Percentiles rank a stretch among this genome's conserved stretches.
phyloP scores from a whole-genome alignment of 2,113 vertebrate genomes.

The Morone chrysops region DNA sequence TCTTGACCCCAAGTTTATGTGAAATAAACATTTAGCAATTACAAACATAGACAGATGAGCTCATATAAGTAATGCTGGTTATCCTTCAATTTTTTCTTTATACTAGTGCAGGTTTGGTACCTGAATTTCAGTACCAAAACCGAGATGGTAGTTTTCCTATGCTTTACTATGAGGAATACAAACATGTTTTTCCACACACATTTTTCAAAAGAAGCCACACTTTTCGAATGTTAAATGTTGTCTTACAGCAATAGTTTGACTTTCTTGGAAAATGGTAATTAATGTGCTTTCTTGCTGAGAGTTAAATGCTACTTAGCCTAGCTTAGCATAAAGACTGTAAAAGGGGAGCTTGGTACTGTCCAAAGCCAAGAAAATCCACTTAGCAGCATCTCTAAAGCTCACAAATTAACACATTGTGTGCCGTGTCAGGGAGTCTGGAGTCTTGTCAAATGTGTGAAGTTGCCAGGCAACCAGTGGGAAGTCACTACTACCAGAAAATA shows the following conservation, averaged over 20 bases:
- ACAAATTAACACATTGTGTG: neutral
- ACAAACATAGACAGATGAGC: neutral
- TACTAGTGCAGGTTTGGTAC: neutral
- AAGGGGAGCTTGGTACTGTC: neutral
- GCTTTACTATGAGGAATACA: neutral
- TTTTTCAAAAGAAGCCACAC: neutral
- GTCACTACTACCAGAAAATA: neutral
- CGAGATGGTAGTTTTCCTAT: neutral
- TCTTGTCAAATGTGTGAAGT: neutral
- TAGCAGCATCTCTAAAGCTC: neutral
- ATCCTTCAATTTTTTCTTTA: neutral
- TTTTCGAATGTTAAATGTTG: neutral
- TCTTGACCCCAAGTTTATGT: slow-evolving; percentile 11
- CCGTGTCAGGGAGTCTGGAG: neutral
- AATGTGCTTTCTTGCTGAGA: neutral
- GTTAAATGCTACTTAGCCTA: neutral
- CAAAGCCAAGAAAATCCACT: neutral
- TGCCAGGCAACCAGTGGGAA: neutral
- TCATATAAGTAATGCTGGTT: neutral
- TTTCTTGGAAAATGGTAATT: neutral
- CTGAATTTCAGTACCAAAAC: neutral
- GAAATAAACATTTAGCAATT: neutral
- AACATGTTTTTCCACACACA: neutral
- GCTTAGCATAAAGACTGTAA: neutral
- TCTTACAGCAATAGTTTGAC: neutral